Evolutionary conservation across 2,113 vertebrate genomes (phyloP), one percentile per base, ranked within the genome.

Genomic region (Callipepla squamata): DNA sequence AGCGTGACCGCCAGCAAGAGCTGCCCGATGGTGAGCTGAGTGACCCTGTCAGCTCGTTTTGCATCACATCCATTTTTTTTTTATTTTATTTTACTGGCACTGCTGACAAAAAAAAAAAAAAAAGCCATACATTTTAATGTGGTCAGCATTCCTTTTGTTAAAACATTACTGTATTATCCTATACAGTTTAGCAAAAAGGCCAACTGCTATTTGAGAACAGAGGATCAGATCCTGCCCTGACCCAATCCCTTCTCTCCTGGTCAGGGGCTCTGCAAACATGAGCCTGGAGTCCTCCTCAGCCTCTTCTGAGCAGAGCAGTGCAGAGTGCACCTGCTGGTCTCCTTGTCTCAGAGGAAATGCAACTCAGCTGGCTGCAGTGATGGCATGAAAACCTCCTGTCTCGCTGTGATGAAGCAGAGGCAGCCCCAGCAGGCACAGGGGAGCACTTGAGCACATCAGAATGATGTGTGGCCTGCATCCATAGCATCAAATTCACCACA

Each of bases 41-140:
- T 61, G 61, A 53, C 22, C 67, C 59, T 65, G 83, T 47, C 77
- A 65, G 83, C 85, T 57, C 19, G 65, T 53, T 90, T 94, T 89
- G 86, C 95, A 93, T 96, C 21, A 89, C 62, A 93, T 93, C 85
- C 82, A 44, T 69, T 87, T 57, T 20, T 87, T n/a, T 20, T 19
- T 32, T 44, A 80, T 65, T 7, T 53, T 80, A 69, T 89, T 92
- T 80, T 84, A 81, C 1, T 0, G 62, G 75, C 58, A 87, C 45
- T 40, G 50, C 32, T 69, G 55, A 68, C 70, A 82, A 58, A 62
- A 6, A 57, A 19, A 30, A 92, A 83, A 73, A 88, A 88, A 80
- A 58, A 62, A 83, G 73, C 85, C 85, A 13, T 3, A 45, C 11
- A 45, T 87, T 96, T 91, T 62, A 70, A 77, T 47, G 51, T 62